Base-by-base conservation (phyloP, 1,140 invertebrate genomes). In the Probaryconus sp. region DNA sequence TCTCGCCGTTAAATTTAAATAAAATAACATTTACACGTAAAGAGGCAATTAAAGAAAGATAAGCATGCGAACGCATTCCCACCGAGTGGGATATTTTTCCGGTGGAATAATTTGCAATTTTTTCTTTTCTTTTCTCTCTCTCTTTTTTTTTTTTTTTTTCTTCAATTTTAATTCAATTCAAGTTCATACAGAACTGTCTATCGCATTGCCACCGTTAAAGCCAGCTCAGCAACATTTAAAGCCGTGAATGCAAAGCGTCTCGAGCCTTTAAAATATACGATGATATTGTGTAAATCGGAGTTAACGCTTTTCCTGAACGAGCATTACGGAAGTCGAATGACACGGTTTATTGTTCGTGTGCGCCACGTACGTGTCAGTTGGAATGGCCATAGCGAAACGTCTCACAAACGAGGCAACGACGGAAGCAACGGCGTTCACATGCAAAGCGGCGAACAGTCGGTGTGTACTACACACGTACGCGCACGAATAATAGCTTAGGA, bases 391-490 rank as follows among this genome's bases (percentile, higher is more conserved):
- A 43, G 64, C 51, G 53, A 64, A 70, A 61, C 64, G 55, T 61
- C 61, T 60, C 55, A 51, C 60, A 64, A 63, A 70, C 38, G 53
- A 65, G 64, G 45, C 64, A 76, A 55, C 58, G 51, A 64, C 71
- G 51, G 64, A 61, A 61, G 64, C 60, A 18, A 28, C 61, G 21
- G 63, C 56, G 74, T 71, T 76, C 79, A 47, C 71, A 79, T 81
- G 81, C 76, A 82, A 81, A 83, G 68, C 77, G 78, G 80, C 77
- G 80, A 83, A 84, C 84, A 79, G 76, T 79, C 72, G 74, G n/a
- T 76, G 67, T 78, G 72, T 53, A 75, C n/a, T 77, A 78, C 70
- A 65, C 63, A 50, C 56, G 45, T 60, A 60, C 67, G 50, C 45
- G 42, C 58, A 47, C 69, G 69, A 83, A 82, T 83, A 85, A 83